These are phyloP conservation scores for Babylonia areolata DNA, from an alignment of 1,140 invertebrate genomes.

Conservation along the genomic window DNA sequence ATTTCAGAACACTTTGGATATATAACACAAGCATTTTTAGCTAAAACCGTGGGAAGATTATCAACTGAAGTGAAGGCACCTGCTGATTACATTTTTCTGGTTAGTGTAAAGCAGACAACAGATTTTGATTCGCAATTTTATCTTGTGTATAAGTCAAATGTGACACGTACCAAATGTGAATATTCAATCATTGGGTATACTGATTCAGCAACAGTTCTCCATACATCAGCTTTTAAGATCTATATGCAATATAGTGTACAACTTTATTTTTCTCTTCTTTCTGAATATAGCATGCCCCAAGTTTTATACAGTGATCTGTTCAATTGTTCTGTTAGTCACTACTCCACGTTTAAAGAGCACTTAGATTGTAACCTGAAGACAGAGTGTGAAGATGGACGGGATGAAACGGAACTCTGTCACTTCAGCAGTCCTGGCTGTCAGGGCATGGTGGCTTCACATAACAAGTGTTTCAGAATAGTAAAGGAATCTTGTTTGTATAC, in stretches of 20 bases:
- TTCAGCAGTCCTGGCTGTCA: conserved; percentile 5
- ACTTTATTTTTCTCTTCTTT: background rate
- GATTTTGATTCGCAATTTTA: background rate
- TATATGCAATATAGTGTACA: background rate
- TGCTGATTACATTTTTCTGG: background rate
- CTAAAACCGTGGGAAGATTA: background rate
- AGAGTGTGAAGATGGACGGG: conserved; percentile 11
- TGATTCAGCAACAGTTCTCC: background rate
- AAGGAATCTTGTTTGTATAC: background rate
- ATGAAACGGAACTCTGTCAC: conserved; percentile 21
- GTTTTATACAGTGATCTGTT: background rate
- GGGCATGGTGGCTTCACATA: conserved; percentile 1
- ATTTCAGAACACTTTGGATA: background rate
- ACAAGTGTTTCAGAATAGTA: background rate
- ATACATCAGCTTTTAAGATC: background rate
- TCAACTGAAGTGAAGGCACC: background rate
- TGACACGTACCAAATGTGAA: too few relatives aligned
- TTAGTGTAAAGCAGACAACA: background rate
- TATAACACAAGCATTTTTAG: background rate
- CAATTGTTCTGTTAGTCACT: conserved; percentile 9
- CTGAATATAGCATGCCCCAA: background rate
- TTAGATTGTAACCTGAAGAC: conserved; percentile 19
- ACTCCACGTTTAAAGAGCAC: background rate
- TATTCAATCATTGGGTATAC: too few relatives aligned
- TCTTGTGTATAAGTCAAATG: too few relatives aligned